Percentiles rank a stretch among this genome's conserved stretches.
Evolutionary conservation across 1,140 invertebrate species (phyloP).

Genomic region (Drosophila tropicalis): DNA sequence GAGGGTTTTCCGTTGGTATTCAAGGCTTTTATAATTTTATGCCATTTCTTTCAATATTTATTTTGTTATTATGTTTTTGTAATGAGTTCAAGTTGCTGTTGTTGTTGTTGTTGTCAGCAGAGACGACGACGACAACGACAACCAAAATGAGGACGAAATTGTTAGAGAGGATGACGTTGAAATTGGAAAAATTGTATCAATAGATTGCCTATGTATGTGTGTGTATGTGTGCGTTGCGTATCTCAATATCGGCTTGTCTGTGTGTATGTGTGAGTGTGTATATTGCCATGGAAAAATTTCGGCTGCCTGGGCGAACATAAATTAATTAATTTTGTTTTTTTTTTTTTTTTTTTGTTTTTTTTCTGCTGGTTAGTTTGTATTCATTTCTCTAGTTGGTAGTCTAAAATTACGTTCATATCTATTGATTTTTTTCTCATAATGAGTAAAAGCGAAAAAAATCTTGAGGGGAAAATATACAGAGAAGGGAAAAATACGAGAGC

Average conservation of each 20-base stretch:
- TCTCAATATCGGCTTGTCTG: slow-evolving; percentile 24
- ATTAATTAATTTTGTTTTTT: slow-evolving; percentile 80
- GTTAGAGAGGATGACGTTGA: slow-evolving; percentile 68
- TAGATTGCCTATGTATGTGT: slow-evolving; percentile 49
- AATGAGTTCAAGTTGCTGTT: slow-evolving; percentile 61
- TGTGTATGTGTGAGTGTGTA: slow-evolving; percentile 36
- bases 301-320: slow-evolving; percentile 62
- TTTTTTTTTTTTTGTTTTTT: slow-evolving; percentile 32
- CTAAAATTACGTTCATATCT: slow-evolving; percentile 59
- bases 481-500: slow-evolving; percentile 32
- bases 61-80: slow-evolving; percentile 81
- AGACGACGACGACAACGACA: slow-evolving; percentile 37
- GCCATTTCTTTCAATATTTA: slow-evolving; percentile 81
- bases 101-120: slow-evolving; percentile 47
- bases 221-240: slow-evolving; percentile 21
- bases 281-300: slow-evolving; percentile 77
- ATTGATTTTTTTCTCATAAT: slow-evolving; percentile 65
- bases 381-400: slow-evolving; percentile 38
- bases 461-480: neutral
- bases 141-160: slow-evolving; percentile 51
- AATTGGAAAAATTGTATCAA: slow-evolving; percentile 78
- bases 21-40: slow-evolving; percentile 79
- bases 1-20: slow-evolving; percentile 33
- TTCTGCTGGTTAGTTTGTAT: slow-evolving; percentile 36
- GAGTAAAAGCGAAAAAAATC: slow-evolving; percentile 30